A percentile compares a stretch with the other conserved stretches of the same genome.
Conservation (phyloP, 2,113 vertebrate genomes). For the Monopterus albus region DNA sequence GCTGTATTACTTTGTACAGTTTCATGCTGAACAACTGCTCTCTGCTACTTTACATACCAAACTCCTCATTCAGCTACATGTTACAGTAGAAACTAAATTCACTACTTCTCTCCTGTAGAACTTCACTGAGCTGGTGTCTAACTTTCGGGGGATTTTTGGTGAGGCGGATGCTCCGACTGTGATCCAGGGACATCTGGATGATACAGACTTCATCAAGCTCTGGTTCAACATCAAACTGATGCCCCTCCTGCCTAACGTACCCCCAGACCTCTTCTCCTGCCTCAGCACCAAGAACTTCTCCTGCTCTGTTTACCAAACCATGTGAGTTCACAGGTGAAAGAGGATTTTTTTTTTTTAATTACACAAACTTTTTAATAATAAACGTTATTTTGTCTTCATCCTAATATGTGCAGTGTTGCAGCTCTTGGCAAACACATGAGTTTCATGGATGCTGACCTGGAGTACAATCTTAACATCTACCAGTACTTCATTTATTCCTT, state of each 20-base stretch:
- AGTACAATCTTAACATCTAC: constrained; percentile 57
- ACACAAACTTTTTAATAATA: too few species aligned
- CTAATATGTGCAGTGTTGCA: constrained; percentile 62
- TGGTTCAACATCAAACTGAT: constrained; percentile 81
- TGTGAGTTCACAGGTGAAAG: constrained; percentile 66
- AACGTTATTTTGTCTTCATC: neutral
- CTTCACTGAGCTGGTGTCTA: constrained; percentile 56
- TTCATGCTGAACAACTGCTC: too few species aligned
- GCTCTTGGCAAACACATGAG: constrained; percentile 58
- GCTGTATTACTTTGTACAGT: too few species aligned
- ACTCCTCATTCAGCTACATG: too few species aligned
- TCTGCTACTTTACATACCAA: too few species aligned
- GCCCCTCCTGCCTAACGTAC: constrained; percentile 66
- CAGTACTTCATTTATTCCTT: constrained; percentile 69
- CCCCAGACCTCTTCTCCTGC: constrained; percentile 72
- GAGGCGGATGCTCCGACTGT: constrained; percentile 39
- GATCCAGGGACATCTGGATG: constrained; percentile 63
- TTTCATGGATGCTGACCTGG: constrained; percentile 24
- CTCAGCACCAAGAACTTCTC: constrained; percentile 82
- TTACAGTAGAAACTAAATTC: neutral
- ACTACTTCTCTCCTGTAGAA: constrained; percentile 47
- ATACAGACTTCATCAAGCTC: constrained; percentile 71
- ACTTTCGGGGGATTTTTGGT: constrained; percentile 66
- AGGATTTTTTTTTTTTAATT: neutral
- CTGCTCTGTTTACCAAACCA: constrained; percentile 77